phyloP scores from a whole-genome alignment of 2,113 vertebrate genomes.

The Tyrannus savana region DNA sequence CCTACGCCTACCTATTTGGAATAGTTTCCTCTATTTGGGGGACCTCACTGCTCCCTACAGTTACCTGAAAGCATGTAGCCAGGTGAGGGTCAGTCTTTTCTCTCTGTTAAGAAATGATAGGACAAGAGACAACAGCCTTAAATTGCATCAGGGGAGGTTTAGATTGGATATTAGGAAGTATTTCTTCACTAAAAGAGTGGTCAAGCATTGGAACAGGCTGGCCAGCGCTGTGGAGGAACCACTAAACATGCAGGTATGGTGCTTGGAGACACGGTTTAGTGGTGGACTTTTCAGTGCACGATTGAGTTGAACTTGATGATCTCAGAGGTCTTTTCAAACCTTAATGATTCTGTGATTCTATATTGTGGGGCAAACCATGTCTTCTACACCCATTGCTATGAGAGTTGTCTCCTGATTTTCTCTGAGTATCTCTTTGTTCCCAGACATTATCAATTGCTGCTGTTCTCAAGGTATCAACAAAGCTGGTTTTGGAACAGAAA shows the following conservation, averaged over 20 bases:
- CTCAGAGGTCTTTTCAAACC: neutral
- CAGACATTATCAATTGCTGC: neutral
- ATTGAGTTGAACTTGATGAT: neutral
- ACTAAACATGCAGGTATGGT: neutral
- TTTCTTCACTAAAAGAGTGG: neutral
- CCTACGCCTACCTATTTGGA: neutral
- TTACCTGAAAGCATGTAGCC: neutral
- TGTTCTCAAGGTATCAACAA: neutral
- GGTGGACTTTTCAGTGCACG: neutral
- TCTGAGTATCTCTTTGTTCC: neutral
- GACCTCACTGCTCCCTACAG: neutral
- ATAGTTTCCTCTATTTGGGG: neutral
- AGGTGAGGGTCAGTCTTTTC: neutral
- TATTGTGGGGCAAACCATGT: neutral
- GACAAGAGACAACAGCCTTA: neutral
- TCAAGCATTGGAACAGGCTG: neutral
- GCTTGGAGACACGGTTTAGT: neutral
- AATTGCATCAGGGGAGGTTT: neutral
- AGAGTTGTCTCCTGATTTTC: neutral
- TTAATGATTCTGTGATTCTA: neutral
- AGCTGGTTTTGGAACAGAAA: neutral
- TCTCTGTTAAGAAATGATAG: neutral
- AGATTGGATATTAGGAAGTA: neutral
- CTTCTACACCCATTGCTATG: too few relatives aligned
- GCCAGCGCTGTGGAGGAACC: neutral